phyloP scores from a whole-genome alignment of 1,140 invertebrate species.

The Drosophila malerkotliana region DNA sequence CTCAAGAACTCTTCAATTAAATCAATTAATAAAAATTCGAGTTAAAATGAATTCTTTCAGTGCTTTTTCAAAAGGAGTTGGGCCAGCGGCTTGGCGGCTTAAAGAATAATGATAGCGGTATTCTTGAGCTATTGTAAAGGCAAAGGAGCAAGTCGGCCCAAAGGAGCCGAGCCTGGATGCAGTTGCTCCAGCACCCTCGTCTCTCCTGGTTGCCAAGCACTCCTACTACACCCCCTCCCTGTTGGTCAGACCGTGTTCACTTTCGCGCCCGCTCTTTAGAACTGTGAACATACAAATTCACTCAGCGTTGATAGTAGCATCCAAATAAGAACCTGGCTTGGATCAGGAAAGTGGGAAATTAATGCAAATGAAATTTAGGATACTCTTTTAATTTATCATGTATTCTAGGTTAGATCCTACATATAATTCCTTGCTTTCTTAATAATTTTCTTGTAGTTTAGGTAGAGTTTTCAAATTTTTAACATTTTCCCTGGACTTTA shows the following conservation, averaged over 20 bases:
- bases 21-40: background rate
- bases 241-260: constrained; percentile 50
- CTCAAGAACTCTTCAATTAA: background rate
- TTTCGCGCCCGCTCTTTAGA: constrained; percentile 80
- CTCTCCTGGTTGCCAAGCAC: background rate
- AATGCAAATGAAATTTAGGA: background rate
- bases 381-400: background rate
- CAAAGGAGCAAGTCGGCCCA: constrained; percentile 38
- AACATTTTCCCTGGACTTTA: no score
- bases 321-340: constrained; percentile 60
- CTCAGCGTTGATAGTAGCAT: constrained; percentile 77
- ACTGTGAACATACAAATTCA: constrained; percentile 84
- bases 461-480: no score
- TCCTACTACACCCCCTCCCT: background rate
- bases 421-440: no score
- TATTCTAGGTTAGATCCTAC: background rate
- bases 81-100: constrained; percentile 54
- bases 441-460: no score
- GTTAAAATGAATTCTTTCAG: background rate
- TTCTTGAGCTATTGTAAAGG: constrained; percentile 83
- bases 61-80: constrained; percentile 47
- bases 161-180: constrained; percentile 34
- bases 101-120: constrained; percentile 84
- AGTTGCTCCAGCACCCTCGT: background rate
- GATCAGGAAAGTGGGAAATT: background rate